Conservation (phyloP, 2,113 vertebrate species). For the Dicentrarchus labrax region DNA sequence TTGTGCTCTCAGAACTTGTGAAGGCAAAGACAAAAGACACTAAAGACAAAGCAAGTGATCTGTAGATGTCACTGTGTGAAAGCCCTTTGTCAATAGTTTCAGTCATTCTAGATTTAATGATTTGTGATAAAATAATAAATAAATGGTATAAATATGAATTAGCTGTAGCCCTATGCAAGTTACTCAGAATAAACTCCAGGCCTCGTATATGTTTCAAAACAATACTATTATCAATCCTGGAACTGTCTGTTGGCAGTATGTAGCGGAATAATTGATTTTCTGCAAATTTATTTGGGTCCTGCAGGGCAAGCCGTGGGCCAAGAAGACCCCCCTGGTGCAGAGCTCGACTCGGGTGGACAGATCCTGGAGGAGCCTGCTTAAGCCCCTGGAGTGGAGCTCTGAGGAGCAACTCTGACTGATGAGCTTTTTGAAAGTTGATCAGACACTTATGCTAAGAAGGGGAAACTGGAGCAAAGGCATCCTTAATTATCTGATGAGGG, state of each 20-base stretch:
- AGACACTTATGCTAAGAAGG: constrained; percentile 85
- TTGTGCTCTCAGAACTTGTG: not conserved
- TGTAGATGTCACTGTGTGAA: not conserved
- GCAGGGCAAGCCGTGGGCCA: constrained; percentile 26
- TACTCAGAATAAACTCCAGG: not conserved
- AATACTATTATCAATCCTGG: constrained; percentile 20
- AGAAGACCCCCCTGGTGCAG: constrained; percentile 23
- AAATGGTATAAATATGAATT: not conserved
- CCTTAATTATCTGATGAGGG: constrained; percentile 85
- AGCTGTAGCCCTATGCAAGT: not conserved
- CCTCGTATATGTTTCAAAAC: constrained; percentile 14
- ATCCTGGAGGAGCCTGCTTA: constrained; percentile 40
- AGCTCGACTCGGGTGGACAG: not conserved
- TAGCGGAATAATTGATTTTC: constrained; percentile 21
- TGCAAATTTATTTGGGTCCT: constrained; percentile 37
- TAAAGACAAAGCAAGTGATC: not conserved
- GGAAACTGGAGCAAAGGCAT: constrained; percentile 86
- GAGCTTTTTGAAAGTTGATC: constrained; percentile 87
- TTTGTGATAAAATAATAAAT: not conserved
- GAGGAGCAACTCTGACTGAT: constrained; percentile 77
- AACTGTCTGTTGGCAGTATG: not conserved
- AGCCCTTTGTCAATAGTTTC: not conserved
- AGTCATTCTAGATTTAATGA: not conserved
- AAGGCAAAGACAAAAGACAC: no score
- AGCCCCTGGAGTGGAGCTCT: constrained; percentile 26